Evolutionary conservation across 1,140 invertebrate genomes (phyloP).

Genomic region (Aphidius gifuensis): DNA sequence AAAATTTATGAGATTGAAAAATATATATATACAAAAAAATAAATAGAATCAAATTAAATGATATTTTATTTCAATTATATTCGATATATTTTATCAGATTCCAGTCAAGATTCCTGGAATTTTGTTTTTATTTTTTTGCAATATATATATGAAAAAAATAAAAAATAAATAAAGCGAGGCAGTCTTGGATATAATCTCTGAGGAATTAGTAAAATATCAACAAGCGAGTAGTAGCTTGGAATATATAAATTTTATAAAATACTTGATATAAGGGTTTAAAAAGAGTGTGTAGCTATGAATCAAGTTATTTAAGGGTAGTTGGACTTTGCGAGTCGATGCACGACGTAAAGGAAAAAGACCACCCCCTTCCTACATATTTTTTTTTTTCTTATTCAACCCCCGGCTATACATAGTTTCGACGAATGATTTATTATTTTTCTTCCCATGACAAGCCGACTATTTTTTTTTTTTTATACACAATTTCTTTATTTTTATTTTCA

Average conservation of each 20-base stretch:
- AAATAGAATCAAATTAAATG: no score
- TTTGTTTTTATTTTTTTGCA: no score
- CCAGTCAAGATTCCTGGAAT: no score
- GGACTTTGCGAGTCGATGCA: conserved; percentile 55
- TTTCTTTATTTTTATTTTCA: conserved; percentile 30
- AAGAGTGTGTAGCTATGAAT: conserved; percentile 42
- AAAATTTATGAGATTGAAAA: neutral
- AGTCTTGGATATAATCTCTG: conserved; percentile 33
- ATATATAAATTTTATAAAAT: conserved; percentile 6
- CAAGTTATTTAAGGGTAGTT: conserved; percentile 57
- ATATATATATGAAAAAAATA: no score
- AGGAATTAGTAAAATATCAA: conserved; percentile 51
- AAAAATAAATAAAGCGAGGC: conserved; percentile 15
- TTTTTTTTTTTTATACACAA: conserved; percentile 38
- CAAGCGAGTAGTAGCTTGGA: conserved; percentile 26
- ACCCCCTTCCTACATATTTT: conserved; percentile 26
- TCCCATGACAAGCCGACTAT: conserved; percentile 33
- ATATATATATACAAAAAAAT: neutral
- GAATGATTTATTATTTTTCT: conserved; percentile 54
- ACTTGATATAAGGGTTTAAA: conserved; percentile 19
- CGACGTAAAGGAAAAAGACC: conserved; percentile 32
- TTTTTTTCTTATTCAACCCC: conserved; percentile 14
- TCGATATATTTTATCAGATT: no score
- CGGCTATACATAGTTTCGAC: conserved; percentile 31
- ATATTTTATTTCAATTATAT: no score